A percentile compares a stretch with the other conserved stretches of the same genome.
These are phyloP conservation scores for Harpagoxenus sublaevis DNA, from an alignment of 2,888 invertebrate species.

Conservation along the genomic window DNA sequence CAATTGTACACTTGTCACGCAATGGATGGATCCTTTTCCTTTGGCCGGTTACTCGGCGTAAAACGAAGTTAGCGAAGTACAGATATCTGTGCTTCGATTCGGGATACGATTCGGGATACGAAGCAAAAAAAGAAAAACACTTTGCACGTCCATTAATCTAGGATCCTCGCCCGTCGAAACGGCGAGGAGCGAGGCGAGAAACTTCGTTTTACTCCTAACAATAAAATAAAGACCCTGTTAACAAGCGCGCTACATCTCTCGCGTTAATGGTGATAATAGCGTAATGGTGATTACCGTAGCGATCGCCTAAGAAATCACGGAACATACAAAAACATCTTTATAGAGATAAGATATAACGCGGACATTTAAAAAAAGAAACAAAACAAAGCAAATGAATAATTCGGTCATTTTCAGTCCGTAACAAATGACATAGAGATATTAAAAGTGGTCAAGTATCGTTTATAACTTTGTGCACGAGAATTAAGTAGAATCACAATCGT, in stretches of 20 bases:
- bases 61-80: conserved; percentile 44
- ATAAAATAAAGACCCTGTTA: conserved; percentile 37
- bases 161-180: neutral
- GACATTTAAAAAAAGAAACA: neutral
- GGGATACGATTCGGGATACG: neutral
- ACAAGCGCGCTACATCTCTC: neutral
- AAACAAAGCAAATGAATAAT: neutral
- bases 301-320: conserved; percentile 20
- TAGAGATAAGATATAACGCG: conserved; percentile 2
- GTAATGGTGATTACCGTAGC: neutral
- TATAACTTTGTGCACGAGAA: conserved; percentile 31
- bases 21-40: conserved; percentile 46
- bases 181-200: neutral
- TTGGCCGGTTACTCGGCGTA: conserved; percentile 34
- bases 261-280: neutral
- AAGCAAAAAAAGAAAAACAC: neutral
- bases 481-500: conserved; percentile 21
- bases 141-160: neutral
- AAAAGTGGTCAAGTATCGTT: conserved; percentile 8
- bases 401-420: neutral
- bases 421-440: neutral
- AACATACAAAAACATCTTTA: conserved; percentile 22
- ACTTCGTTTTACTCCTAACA: conserved; percentile 39
- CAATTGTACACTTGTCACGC: conserved; percentile 17
- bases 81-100: neutral